These are phyloP conservation scores for Nesoenas mayeri DNA, from an alignment of 2,113 vertebrate genomes.

Conservation along the genomic window DNA sequence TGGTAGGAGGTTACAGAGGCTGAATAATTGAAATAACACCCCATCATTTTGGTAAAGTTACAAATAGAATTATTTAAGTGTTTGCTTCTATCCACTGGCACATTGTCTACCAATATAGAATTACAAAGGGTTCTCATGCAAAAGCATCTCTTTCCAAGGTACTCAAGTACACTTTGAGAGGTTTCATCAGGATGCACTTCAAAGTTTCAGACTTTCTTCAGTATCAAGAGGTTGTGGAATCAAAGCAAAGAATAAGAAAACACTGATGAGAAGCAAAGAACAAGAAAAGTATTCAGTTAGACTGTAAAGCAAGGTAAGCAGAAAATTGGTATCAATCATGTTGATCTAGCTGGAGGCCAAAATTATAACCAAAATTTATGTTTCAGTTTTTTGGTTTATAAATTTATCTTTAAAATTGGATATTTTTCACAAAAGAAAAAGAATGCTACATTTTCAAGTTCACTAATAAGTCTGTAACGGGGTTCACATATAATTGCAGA, in stretches of 20 bases:
- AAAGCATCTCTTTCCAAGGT: too few relatives aligned
- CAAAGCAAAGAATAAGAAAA: not conserved
- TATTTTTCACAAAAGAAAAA: not conserved
- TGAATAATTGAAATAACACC: too few relatives aligned
- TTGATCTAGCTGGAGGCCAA: not conserved
- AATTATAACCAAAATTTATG: not conserved
- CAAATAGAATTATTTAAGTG: too few relatives aligned
- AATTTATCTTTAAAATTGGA: not conserved
- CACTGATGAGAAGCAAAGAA: not conserved
- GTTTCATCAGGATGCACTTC: too few relatives aligned
- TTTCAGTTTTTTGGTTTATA: not conserved
- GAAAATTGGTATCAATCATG: not conserved
- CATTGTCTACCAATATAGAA: too few relatives aligned
- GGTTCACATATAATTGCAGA: not conserved
- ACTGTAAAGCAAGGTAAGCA: not conserved
- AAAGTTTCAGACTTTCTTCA: too few relatives aligned
- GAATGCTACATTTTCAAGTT: rapidly evolving
- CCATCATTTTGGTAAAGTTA: too few relatives aligned
- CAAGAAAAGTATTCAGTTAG: not conserved
- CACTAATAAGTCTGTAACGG: not conserved
- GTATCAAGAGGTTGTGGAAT: not conserved
- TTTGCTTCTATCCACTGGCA: too few relatives aligned
- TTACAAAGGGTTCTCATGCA: too few relatives aligned
- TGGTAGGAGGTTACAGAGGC: too few relatives aligned
- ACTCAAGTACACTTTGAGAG: too few relatives aligned